Percentiles rank a stretch among this genome's conserved stretches.
Conservation (phyloP, 2,113 vertebrate genomes). For the Vidua chalybeata region DNA sequence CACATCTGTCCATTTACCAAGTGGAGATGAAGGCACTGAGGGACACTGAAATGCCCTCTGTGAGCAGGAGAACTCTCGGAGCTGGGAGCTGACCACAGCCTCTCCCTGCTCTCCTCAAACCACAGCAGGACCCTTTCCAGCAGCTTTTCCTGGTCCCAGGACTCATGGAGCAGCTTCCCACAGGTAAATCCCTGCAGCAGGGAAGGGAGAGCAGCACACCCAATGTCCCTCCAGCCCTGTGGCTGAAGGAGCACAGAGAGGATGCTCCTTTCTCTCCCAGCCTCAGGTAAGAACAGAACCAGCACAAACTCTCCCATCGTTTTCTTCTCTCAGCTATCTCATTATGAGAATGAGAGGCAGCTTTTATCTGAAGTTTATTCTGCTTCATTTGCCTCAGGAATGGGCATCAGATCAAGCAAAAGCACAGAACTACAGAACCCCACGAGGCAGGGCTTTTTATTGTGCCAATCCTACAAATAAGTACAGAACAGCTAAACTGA, state of each 20-base stretch:
- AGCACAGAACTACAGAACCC: neutral
- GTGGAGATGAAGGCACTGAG: neutral
- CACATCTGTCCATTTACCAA: neutral
- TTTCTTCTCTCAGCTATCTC: neutral
- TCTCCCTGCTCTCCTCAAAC: neutral
- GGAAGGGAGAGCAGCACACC: neutral
- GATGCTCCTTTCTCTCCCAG: neutral
- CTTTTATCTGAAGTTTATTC: neutral
- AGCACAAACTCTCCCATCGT: neutral
- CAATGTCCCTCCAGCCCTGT: neutral
- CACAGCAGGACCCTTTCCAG: neutral
- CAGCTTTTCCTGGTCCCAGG: neutral
- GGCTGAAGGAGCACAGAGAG: neutral
- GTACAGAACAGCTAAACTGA: neutral
- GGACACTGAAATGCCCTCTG: neutral
- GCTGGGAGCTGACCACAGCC: neutral
- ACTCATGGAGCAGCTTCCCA: neutral
- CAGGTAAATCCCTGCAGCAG: neutral
- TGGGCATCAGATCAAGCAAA: neutral
- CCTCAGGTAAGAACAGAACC: neutral
- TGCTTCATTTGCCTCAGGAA: neutral
- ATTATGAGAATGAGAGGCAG: rapidly evolving
- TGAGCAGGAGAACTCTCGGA: neutral
- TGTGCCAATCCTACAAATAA: neutral
- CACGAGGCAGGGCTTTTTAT: neutral